Base-by-base conservation (phyloP, 2,113 vertebrate species). In the Etheostoma spectabile region DNA sequence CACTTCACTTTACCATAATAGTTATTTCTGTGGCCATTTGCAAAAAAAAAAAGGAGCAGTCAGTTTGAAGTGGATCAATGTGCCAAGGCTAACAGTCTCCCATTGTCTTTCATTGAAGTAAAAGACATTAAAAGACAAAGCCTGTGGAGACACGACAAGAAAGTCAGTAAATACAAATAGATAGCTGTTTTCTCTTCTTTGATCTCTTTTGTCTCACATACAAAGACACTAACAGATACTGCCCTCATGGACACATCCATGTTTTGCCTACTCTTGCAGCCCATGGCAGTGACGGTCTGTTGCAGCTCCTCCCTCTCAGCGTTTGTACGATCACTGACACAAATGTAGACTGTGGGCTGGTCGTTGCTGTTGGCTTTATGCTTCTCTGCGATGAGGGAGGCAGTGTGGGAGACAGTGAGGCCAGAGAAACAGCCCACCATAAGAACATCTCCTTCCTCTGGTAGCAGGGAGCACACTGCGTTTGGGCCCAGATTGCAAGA, bases 401-500 rank as follows among this genome's bases (percentile, higher is more conserved):
- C 95, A 77, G 96, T 90, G 71, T 98, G 97, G 65, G 95, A 96
- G 66, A 95, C 68, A 4, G 97, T 98, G 82, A 95, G 92, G 84
- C 94, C 92, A 0, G 97, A 97, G 63, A 95, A 95, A 27, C 73
- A 52, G 12, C 96, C 97, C 63, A 93, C 95, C 91, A 98, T 88
- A 45, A 99, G 88, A 61, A 98, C 19, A 15, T 97, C 96, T 12
- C 94, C 95, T 2, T 93, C 95, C 5, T 85, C 83, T 56, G 86
- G 92, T 93, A 97, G 8, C 84, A 97, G 89, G 0, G 91, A 90
- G 79, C 82, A 94, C 5, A 93, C 95, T 13, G 96, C 91, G 53
- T 95, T 95, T 0, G 96, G 96, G 56, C 96, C 96, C 1, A 99
- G 88, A 80, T 96, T 96, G 90, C 97, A 96, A 55, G 95, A 96